Conservation (phyloP, 2,888 invertebrate genomes). For the Onthophagus sagittarius region DNA sequence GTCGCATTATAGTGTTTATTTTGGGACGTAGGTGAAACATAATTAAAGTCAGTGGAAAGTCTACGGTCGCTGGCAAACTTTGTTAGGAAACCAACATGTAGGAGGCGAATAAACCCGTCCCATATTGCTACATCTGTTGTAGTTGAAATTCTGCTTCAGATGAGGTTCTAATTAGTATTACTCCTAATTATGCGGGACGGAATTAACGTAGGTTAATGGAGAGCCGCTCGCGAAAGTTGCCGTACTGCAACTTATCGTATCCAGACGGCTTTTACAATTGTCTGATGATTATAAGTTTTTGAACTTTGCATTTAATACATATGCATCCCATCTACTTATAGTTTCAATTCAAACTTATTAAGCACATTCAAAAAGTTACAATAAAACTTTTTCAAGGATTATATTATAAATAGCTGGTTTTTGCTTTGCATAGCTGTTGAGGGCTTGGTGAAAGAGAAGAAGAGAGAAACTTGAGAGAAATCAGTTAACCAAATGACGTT, state of each 20-base stretch:
- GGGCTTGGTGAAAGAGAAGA: not conserved
- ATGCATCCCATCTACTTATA: not conserved
- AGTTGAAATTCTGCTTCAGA: conserved; percentile 26
- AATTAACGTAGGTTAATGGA: conserved; percentile 27
- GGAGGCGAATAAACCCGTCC: not conserved
- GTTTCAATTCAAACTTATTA: not conserved
- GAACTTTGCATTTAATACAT: not conserved
- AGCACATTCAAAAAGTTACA: not conserved
- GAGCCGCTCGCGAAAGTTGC: not conserved
- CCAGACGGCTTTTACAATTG: not conserved
- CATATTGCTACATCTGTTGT: conserved; percentile 26
- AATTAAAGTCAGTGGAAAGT: not conserved
- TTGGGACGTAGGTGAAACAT: not conserved
- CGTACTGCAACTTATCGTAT: not conserved
- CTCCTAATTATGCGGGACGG: conserved; percentile 27
- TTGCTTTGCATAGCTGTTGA: not conserved
- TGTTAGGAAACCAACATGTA: conserved; percentile 6
- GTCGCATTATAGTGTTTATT: not conserved
- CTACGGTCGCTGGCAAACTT: not conserved
- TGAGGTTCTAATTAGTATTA: conserved; percentile 30
- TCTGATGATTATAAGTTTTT: not conserved
- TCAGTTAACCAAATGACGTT: not conserved
- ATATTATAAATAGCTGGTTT: not conserved
- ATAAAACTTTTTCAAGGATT: not conserved
- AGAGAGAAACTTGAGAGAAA: not conserved